A percentile compares a stretch with the other conserved stretches of the same genome.
Evolutionary conservation across 2,888 invertebrate genomes (phyloP).

Genomic region (Dicycla oo): DNA sequence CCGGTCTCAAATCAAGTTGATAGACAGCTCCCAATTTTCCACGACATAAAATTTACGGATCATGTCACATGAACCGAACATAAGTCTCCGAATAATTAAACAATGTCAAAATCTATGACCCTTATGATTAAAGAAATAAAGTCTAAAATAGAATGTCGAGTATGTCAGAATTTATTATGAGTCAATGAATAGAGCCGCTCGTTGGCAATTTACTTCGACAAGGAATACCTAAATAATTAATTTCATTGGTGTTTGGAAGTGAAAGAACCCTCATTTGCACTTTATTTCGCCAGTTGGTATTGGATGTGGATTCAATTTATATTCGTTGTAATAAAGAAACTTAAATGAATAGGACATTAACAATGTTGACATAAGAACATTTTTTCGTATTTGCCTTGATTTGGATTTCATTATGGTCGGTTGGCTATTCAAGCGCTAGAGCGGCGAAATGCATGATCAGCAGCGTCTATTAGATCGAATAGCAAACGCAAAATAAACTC

Average conservation of each 20-base stretch:
- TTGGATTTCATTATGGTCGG: too few species aligned
- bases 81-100: constrained; percentile 57
- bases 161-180: constrained; percentile 64
- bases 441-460: neutral
- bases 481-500: neutral
- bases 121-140: constrained; percentile 35
- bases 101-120: constrained; percentile 23
- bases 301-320: constrained; percentile 60
- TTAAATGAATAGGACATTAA: constrained; percentile 28
- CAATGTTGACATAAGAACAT: neutral
- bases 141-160: constrained; percentile 39
- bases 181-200: constrained; percentile 65
- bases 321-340: constrained; percentile 50
- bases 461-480: neutral
- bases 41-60: constrained; percentile 44
- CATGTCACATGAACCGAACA: constrained; percentile 39
- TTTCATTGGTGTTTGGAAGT: constrained; percentile 69
- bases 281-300: constrained; percentile 56
- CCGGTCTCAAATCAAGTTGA: constrained; percentile 37
- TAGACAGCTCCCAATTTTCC: constrained; percentile 41
- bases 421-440: too few species aligned
- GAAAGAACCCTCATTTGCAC: constrained; percentile 75
- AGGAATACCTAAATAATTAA: constrained; percentile 76
- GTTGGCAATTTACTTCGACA: constrained; percentile 67
- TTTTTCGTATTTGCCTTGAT: neutral